Evolutionary conservation across 1,140 invertebrate genomes (phyloP), one percentile per base, ranked within the genome.

Genomic region (Mylabris phalerata): DNA sequence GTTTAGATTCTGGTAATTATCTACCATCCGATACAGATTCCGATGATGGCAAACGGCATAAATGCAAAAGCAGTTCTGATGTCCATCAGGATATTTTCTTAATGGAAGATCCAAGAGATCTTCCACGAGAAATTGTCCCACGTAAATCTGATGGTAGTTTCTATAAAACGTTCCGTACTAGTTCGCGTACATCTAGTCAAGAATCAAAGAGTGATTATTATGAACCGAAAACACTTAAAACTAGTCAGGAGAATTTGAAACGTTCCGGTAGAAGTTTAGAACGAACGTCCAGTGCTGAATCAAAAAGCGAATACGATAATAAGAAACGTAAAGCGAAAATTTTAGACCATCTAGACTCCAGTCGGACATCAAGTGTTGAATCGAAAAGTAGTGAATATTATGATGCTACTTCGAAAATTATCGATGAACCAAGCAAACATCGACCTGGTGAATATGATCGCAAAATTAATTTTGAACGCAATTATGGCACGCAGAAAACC

Each of bases 1-100:
- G 84, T 47, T 72, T 86, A 26, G 84, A 85, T 70, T 87, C 85
- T 2, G 83, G 83, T 49, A 85, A 85, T 67, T 84, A 85, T 60
- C 73, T 84, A 62, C 80, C 82, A 1, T 74, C 73, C 6, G 71
- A 73, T 55, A 82, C 81, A 27, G 84, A 86, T 64, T 84, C 84
- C 62, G 83, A 84, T 48, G 80, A 77, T 3, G 80, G 82, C 57
- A 60, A 76, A 55, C 63, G 66, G 11, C 78, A 78, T 25, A 82
- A 82, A 59, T 84, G 80, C 41, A 83, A 82, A 60, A 83, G 83
- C 48, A 81, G 78, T 60, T 77, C 76, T 26, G 79, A 81, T 61
- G 70, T 80, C 41, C 75, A 80, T 27, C 73, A 82, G 51, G 84
- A 85, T 69, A 81, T 85, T 51, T 86, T 86, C 68, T 73, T 82